Base-by-base conservation (phyloP, 2,888 invertebrate species). In the Agelastica alni region DNA sequence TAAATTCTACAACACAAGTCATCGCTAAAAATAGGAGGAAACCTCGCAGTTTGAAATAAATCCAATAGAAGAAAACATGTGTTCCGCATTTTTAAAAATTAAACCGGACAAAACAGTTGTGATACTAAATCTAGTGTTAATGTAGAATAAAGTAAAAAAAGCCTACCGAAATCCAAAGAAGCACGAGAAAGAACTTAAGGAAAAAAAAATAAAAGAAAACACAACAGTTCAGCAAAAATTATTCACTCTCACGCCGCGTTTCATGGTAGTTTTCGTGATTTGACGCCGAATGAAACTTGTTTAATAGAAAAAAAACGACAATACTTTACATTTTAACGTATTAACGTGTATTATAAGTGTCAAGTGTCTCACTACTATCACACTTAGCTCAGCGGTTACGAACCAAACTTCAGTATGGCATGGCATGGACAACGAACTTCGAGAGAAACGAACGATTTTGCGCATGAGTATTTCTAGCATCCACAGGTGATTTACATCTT, bases 141-240 rank as follows among this genome's bases (percentile, higher is more conserved):
- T 49, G 17, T 46, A 39, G 26, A 42, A 22, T 28, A 13, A 30
- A 42, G 13, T 22, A 39, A 34, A 46, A 46, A 53, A 57, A 70
- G 70, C 74, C 71, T 74, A 74, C 74, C 73, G 66, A 71, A 72
- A 70, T 72, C 71, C 69, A 65, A 68, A 67, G 70, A 71, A 70
- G 64, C 65, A 57, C 53, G 53, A 43, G 13, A 43, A 52, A 59
- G 57, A 58, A 55, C 55, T 49, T 43, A 9, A n/a, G 18, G 26
- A 46, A 52, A 52, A 51, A 46, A 55, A 46, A 52, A 52, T 48
- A 46, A 55, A 53, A 46, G 34, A 48, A 48, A 58, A 45, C 53
- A 55, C 52, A 41, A 42, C 14, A 13, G 49, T 34, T 49, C 45
- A 42, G 18, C 32, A 41, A 48, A 42, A 51, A 48, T 20, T 48